Evolutionary conservation across 2,888 invertebrate species (phyloP), one percentile per base, ranked within the genome.

Genomic region (Ligdia adustata): DNA sequence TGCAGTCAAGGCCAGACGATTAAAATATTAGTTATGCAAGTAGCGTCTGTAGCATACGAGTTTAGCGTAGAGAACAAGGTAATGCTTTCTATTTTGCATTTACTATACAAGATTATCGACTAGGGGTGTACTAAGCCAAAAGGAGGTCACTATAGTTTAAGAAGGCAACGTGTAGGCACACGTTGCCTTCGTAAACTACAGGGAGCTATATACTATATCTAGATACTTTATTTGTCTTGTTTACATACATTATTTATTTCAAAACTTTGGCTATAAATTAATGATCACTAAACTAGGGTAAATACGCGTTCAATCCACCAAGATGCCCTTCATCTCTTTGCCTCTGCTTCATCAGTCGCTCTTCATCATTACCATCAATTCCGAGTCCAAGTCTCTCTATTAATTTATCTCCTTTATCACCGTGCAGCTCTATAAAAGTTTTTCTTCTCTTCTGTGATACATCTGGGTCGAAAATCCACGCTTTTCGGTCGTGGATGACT

Each of bases 391-490:
- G 64, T 54, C 93, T 86, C 63, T 93, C 93, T 4, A 95, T 94
- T 5, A 94, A 81, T 44, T 90, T 91, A 50, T 92, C 92, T 1
- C 93, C 94, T 52, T 91, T 91, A 48, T 86, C 84, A 0, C 95
- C 95, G 64, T 95, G 92, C 1, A 92, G 62, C 50, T 88, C 91
- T 52, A 92, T 91, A 65, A 93, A 95, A 50, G 91, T 91, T 37
- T 79, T 90, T 29, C 93, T 85, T 42, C 94, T 87, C 52, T 92
- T 87, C 49, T 88, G 66, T 0, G 93, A 91, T 0, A 92, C 85
- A 9, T 94, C 92, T 0, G 95, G 94, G 71, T 95, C 93, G 55
- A 95, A 93, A 14, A 91, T 74, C 92, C 93, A 94, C 1, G 79
- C 70, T 9, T 90, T 89, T 42, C 84, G 74, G 59, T 92, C 84